A percentile compares a stretch with the other conserved stretches of the same genome.
phyloP scores from a whole-genome alignment of 37 sponge, comb jelly and placozoan genomes.

The Crambe crambe region DNA sequence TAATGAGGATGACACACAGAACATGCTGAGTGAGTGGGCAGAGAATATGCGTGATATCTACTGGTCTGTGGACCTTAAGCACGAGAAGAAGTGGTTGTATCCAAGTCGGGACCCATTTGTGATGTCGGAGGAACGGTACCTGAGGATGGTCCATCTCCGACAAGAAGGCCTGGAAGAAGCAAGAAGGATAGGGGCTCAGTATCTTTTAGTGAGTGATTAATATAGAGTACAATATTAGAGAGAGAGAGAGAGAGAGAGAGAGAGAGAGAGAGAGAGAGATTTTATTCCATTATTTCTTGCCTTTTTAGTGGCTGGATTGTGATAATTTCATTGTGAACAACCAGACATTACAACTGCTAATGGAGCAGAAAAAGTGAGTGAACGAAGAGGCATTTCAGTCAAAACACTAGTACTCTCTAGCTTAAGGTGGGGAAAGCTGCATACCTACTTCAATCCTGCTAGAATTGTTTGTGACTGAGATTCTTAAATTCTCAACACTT shows the following conservation, averaged over 20 bases:
- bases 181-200: constrained; percentile 53
- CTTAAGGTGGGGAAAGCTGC: background rate
- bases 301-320: constrained; percentile 67
- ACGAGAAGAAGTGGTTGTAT: constrained; percentile 20
- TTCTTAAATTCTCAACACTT: too few relatives aligned
- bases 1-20: constrained; percentile 85
- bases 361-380: constrained; percentile 71
- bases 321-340: constrained; percentile 84
- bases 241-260: background rate
- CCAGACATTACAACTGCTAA: constrained; percentile 57
- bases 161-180: constrained; percentile 81
- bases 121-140: constrained; percentile 65
- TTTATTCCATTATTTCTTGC: background rate
- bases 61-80: constrained; percentile 41
- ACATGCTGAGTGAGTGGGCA: constrained; percentile 80
- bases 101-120: constrained; percentile 27
- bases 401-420: too few relatives aligned
- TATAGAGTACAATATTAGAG: background rate
- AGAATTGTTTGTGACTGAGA: background rate
- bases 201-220: constrained; percentile 68
- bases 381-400: too few relatives aligned
- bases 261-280: background rate
- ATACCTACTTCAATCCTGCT: background rate
- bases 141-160: constrained; percentile 53
- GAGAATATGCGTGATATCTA: constrained; percentile 50